Percentiles rank a stretch among this genome's conserved stretches.
These are phyloP conservation scores for Pseudonaja textilis DNA, from an alignment of 2,113 vertebrate species.

Conservation along the genomic window DNA sequence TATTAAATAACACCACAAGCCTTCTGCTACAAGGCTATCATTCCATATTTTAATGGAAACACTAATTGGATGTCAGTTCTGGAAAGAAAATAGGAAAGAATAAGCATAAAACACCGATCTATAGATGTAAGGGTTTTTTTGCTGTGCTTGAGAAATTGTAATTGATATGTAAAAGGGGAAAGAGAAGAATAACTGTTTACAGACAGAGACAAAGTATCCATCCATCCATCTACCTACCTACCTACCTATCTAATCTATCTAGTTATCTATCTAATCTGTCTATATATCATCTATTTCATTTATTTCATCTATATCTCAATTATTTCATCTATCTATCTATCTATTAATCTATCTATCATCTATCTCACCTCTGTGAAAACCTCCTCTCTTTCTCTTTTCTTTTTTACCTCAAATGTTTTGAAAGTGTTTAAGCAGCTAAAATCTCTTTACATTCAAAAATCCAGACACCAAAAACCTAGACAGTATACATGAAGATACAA, in stretches of 20 bases:
- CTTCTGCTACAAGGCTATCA: slow-evolving; percentile 26
- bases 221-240: background rate
- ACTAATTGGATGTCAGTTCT: slow-evolving; percentile 18
- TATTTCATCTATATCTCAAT: background rate
- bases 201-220: background rate
- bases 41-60: slow-evolving; percentile 18
- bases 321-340: background rate
- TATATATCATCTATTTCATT: background rate
- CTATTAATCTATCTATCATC: background rate
- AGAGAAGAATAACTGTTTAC: background rate
- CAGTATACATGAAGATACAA: background rate
- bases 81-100: background rate
- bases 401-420: background rate
- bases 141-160: background rate
- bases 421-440: background rate
- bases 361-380: background rate
- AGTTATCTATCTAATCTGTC: too few species aligned
- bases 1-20: background rate
- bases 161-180: background rate
- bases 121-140: background rate
- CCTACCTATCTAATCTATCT: too few species aligned
- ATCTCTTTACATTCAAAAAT: background rate
- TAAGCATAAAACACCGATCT: background rate
- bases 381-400: background rate
- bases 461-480: background rate